phyloP scores from a whole-genome alignment of 1,140 invertebrate species.

The Adelges cooleyi region DNA sequence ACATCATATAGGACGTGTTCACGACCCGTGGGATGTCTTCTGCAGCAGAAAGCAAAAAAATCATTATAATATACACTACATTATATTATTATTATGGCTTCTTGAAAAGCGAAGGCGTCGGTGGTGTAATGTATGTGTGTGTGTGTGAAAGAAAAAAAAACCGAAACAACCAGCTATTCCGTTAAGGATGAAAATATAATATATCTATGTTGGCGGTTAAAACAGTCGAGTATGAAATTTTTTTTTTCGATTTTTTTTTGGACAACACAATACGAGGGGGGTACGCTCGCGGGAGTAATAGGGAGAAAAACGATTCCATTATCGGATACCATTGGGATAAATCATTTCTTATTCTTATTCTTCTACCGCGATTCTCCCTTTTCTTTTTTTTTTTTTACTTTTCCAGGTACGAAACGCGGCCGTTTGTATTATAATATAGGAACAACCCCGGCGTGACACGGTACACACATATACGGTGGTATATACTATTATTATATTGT shows the following conservation, averaged over 20 bases:
- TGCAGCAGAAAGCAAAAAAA: too few relatives aligned
- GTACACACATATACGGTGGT: too few relatives aligned
- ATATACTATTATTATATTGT: not conserved
- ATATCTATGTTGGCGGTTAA: not conserved
- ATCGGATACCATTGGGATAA: conserved; percentile 1
- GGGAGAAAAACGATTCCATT: conserved; percentile 22
- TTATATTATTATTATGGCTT: too few relatives aligned
- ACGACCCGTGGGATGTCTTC: too few relatives aligned
- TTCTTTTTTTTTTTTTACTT: too few relatives aligned
- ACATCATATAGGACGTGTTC: too few relatives aligned
- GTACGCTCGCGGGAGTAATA: not conserved
- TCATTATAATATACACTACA: too few relatives aligned
- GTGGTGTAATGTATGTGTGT: too few relatives aligned
- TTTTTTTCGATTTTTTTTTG: not conserved
- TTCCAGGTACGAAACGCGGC: conserved; percentile 7
- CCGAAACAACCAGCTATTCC: too few relatives aligned
- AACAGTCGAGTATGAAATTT: conserved; percentile 7
- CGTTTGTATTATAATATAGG: not conserved
- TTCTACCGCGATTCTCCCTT: not conserved
- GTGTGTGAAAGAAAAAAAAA: too few relatives aligned
- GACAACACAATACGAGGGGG: not conserved
- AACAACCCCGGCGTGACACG: conserved; percentile 15
- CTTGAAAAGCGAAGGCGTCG: too few relatives aligned
- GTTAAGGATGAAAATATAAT: too few relatives aligned
- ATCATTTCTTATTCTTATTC: not conserved